Evolutionary conservation across 2,888 invertebrate species (phyloP).

Genomic region (Drosophila recens): DNA sequence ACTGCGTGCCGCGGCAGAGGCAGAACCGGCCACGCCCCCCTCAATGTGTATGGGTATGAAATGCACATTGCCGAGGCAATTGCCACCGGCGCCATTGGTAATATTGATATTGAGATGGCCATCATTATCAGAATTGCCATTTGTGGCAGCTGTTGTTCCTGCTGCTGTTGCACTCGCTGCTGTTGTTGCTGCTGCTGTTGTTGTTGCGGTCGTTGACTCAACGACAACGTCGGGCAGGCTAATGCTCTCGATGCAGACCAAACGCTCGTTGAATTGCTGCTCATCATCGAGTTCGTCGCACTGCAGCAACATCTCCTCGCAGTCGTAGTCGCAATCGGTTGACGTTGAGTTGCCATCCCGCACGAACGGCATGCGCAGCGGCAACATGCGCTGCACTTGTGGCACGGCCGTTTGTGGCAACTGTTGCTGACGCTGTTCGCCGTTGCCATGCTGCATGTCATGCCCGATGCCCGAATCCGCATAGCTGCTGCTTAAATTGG

Average conservation of each 20-base stretch:
- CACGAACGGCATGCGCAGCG: slow-evolving; percentile 69
- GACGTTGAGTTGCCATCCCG: slow-evolving; percentile 83
- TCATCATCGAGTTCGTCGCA: slow-evolving; percentile 82
- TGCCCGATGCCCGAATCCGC: slow-evolving; percentile 83
- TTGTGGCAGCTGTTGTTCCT: slow-evolving; percentile 32
- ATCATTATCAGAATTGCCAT: slow-evolving; percentile 57
- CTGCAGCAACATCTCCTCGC: slow-evolving; percentile 83
- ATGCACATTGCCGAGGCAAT: slow-evolving; percentile 83
- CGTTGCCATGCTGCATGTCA: slow-evolving; percentile 3
- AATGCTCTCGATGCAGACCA: slow-evolving; percentile 85
- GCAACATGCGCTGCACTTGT: slow-evolving; percentile 46
- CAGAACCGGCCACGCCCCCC: slow-evolving; percentile 58
- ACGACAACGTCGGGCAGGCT: slow-evolving; percentile 85
- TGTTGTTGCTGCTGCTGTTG: slow-evolving; percentile 35
- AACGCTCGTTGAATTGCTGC: slow-evolving; percentile 74
- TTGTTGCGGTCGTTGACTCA: slow-evolving; percentile 81
- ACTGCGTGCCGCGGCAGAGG: slow-evolving; percentile 47
- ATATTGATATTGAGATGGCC: slow-evolving; percentile 84
- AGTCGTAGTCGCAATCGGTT: slow-evolving; percentile 77
- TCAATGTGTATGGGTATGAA: slow-evolving; percentile 84
- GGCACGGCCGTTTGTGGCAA: slow-evolving; percentile 26
- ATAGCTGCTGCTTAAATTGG: slow-evolving; percentile 82
- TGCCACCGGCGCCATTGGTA: slow-evolving; percentile 79
- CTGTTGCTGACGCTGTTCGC: slow-evolving; percentile 31
- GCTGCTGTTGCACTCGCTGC: slow-evolving; percentile 33